A percentile compares a stretch with the other conserved stretches of the same genome.
phyloP scores from a whole-genome alignment of 2,888 invertebrate genomes.

The Mimumesa dahlbomi region DNA sequence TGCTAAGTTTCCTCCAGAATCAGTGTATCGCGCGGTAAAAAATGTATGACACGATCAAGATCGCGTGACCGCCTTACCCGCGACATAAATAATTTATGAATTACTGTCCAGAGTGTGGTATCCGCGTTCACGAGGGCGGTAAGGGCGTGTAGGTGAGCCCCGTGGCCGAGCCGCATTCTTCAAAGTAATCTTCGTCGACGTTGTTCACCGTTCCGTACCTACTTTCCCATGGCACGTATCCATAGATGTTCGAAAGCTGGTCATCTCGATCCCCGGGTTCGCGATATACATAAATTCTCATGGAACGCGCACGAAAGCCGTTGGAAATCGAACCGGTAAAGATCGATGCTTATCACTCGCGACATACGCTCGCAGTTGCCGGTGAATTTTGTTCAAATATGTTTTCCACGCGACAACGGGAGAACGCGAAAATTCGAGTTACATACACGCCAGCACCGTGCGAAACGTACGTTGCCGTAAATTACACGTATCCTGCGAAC shows the following conservation, averaged over 20 bases:
- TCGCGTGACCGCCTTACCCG: constrained; percentile 48
- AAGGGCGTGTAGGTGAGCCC: too few relatives aligned
- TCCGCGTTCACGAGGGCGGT: background rate
- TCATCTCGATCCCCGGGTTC: too few relatives aligned
- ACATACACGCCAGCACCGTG: background rate
- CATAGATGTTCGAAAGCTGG: too few relatives aligned
- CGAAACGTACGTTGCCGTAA: constrained; percentile 39
- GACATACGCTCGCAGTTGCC: too few relatives aligned
- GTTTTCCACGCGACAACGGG: constrained; percentile 4
- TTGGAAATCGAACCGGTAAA: constrained; percentile 2
- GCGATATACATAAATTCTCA: too few relatives aligned
- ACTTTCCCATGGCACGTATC: too few relatives aligned
- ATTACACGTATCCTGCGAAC: constrained; percentile 49
- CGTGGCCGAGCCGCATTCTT: constrained; percentile 12
- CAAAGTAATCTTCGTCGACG: constrained; percentile 23
- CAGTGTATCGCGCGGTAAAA: constrained; percentile 24
- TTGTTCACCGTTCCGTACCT: background rate
- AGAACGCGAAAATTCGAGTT: constrained; percentile 22
- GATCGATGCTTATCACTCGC: too few relatives aligned
- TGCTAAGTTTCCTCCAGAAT: too few relatives aligned
- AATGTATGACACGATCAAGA: constrained; percentile 48
- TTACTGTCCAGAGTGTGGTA: constrained; percentile 4
- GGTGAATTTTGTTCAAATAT: too few relatives aligned
- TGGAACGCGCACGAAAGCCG: too few relatives aligned
- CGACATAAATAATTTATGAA: constrained; percentile 56